phyloP scores from a whole-genome alignment of 2,113 vertebrate genomes.

The Silurus glanis region DNA sequence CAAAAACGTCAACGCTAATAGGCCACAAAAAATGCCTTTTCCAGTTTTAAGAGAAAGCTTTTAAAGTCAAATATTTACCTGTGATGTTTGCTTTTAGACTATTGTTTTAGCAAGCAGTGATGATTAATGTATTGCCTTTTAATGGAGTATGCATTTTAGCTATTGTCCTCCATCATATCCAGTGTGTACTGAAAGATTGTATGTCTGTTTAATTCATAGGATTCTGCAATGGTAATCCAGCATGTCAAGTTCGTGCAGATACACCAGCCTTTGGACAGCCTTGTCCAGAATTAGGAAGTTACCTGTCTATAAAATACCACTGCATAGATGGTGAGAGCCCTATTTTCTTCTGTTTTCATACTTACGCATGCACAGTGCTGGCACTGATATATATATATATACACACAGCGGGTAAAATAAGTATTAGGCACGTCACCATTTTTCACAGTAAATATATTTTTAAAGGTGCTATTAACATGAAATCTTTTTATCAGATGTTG shows the following conservation, averaged over 20 bases:
- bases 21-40: neutral
- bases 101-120: neutral
- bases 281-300: conserved; percentile 80
- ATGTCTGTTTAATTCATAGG: conserved; percentile 62
- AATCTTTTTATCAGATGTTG: no score
- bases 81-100: conserved; percentile 1
- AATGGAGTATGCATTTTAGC: neutral
- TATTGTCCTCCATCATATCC: neutral
- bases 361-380: neutral
- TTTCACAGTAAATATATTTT: no score
- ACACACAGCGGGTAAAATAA: no score
- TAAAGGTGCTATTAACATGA: no score
- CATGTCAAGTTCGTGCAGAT: conserved; percentile 80
- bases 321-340: conserved; percentile 84
- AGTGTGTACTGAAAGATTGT: neutral
- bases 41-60: neutral
- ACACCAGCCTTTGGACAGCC: conserved; percentile 78
- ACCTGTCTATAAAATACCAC: conserved; percentile 84
- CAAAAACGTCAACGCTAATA: conserved; percentile 10
- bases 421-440: no score
- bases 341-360: neutral
- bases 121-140: neutral
- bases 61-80: conserved; percentile 18
- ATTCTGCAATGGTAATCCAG: conserved; percentile 82
- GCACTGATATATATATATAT: neutral